Base-by-base conservation (phyloP, 2,888 invertebrate species). In the Hipparchia semele region DNA sequence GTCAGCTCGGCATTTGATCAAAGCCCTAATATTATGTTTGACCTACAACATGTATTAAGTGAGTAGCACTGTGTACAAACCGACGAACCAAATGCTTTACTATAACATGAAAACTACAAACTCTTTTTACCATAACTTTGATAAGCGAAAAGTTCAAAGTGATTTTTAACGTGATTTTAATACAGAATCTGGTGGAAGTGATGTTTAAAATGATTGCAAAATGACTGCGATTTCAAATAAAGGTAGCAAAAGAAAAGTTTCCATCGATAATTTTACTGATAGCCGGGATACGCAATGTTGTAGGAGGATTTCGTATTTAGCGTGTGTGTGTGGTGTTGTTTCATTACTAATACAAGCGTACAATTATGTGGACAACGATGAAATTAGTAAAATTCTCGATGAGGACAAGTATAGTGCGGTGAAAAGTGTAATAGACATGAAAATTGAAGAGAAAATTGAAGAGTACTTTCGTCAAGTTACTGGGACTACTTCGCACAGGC, bases 321-420 rank as follows among this genome's bases (percentile, higher is more conserved):
- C 94, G 6, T 89, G 88, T 79, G 73, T 79, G 0, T 92, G 91
- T 83, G 91, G 91, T 60, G 75, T 90, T 1, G 39, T 89, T 1
- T 94, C 94, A 0, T 78, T 94, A 51, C n/a, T 90, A 70, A 79
- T 89, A n/a, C 90, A 93, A 68, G 86, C 87, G 1, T 90, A 87
- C 70, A 89, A 84, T 79, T 91, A 84, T 81, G 79, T 88, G 61
- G 87, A 84, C 6, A 81, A 77, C 73, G 73, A 74, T 68, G 76
- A 51, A 12, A 71, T 58, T 12, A 70, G 77, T 68, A 60, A 74
- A 71, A 81, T 77, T 75, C 77, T 82, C 65, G 83, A 87, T 77
- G 72, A 79, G 71, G 84, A 87, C 72, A 81, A 83, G 49, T 49
- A 49, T 75, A 83, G 79, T 72, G 72, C 85, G 75, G 76, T 88